Evolutionary conservation across 53 echinoderm and acorn worm species (phyloP).

Genomic region (Holothuria leucospilota): DNA sequence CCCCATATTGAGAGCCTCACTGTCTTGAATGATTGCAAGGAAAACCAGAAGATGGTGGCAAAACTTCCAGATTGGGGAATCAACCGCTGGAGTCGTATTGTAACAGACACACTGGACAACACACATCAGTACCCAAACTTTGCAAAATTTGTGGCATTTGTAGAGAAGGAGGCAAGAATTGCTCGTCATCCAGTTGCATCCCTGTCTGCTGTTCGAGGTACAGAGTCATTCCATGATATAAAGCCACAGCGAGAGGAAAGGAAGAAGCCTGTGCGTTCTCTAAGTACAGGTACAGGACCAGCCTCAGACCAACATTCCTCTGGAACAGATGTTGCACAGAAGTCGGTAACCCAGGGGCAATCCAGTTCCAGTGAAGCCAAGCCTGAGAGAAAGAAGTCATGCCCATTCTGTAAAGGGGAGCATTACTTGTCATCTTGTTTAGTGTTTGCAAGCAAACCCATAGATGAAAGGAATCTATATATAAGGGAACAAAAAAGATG

Average conservation of each 20-base stretch:
- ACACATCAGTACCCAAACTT: background rate
- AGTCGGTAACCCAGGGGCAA: background rate
- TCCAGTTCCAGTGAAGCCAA: conserved; percentile 8
- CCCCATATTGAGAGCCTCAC: conserved; percentile 55
- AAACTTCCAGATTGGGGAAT: conserved; percentile 65
- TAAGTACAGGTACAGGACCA: background rate
- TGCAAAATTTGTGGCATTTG: conserved; percentile 52
- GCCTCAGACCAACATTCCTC: background rate
- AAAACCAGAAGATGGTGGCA: conserved; percentile 53
- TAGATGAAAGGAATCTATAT: too few species aligned
- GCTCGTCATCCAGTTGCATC: conserved; percentile 70
- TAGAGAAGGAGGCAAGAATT: too few species aligned
- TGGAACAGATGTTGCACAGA: background rate
- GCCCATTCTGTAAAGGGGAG: too few species aligned
- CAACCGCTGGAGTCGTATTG: conserved; percentile 57
- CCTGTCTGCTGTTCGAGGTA: conserved; percentile 20
- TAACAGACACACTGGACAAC: conserved; percentile 41
- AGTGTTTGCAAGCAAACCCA: too few species aligned
- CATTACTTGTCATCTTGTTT: too few species aligned
- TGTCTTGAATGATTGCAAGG: conserved; percentile 71
- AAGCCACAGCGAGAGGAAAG: background rate
- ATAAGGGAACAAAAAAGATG: too few species aligned
- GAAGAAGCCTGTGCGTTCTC: background rate
- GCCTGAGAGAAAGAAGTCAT: conserved; percentile 27
- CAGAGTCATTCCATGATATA: too few species aligned